These are phyloP conservation scores for Antheraea yamamai DNA, from an alignment of 2,888 invertebrate genomes.

Conservation along the genomic window DNA sequence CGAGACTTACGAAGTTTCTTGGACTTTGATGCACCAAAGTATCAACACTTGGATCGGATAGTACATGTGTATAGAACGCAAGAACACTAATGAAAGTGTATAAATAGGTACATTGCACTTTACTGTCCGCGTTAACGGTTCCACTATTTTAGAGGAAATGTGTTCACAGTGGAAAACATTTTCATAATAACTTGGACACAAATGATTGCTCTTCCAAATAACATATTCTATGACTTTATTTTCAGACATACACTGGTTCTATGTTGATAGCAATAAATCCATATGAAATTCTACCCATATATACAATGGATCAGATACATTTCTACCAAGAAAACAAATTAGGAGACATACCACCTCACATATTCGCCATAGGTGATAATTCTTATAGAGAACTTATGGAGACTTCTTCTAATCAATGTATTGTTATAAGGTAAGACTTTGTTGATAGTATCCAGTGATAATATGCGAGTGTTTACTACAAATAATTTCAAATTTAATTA, in stretches of 20 bases:
- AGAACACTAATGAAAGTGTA: no score
- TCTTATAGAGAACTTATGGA: slow-evolving; percentile 92
- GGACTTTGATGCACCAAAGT: no score
- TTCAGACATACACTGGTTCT: slow-evolving; percentile 95
- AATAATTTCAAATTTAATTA: not conserved
- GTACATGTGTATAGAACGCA: not conserved
- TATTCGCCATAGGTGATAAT: slow-evolving; percentile 97
- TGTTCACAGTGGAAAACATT: not conserved
- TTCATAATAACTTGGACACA: no score
- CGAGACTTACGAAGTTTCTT: no score
- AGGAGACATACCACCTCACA: slow-evolving; percentile 95
- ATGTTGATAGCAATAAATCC: slow-evolving; percentile 98
- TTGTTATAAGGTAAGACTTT: slow-evolving; percentile 92
- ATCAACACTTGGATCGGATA: no score
- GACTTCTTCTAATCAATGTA: slow-evolving; percentile 91
- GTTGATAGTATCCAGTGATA: not conserved
- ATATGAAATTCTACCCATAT: slow-evolving; percentile 96
- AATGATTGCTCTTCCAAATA: no score
- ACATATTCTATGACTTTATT: slow-evolving; percentile 23
- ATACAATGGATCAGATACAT: slow-evolving; percentile 93
- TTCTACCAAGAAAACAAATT: slow-evolving; percentile 91
- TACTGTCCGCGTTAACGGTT: not conserved
- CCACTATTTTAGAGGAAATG: not conserved
- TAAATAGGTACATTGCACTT: not conserved
- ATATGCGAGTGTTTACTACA: not conserved